These are phyloP conservation scores for Papilio protenor DNA, from an alignment of 2,888 invertebrate species.

Conservation along the genomic window DNA sequence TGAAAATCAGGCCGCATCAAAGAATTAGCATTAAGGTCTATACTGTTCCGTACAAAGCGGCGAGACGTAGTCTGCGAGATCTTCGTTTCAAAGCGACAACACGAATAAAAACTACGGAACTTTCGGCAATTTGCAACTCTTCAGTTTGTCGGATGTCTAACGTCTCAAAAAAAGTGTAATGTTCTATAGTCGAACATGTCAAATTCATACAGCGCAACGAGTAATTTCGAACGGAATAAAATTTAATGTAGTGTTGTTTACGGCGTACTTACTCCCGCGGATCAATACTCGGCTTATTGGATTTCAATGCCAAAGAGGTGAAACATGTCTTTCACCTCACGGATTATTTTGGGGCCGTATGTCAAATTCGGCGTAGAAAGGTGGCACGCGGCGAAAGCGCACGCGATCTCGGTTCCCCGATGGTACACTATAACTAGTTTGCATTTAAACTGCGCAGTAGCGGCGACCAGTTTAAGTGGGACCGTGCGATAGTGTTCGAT, in stretches of 20 bases:
- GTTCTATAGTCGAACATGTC: neutral
- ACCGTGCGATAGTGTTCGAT: constrained; percentile 51
- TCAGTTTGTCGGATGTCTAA: constrained; percentile 28
- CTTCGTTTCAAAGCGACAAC: constrained; percentile 33
- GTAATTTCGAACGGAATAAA: constrained; percentile 23
- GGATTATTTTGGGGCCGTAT: constrained; percentile 51
- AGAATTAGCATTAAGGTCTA: constrained; percentile 69
- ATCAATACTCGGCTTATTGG: constrained; percentile 47
- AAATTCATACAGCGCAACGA: constrained; percentile 3
- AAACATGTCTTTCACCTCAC: constrained; percentile 46
- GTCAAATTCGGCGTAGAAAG: constrained; percentile 56
- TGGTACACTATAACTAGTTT: constrained; percentile 56
- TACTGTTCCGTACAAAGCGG: constrained; percentile 61
- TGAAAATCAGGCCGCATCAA: constrained; percentile 77
- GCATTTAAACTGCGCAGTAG: constrained; percentile 59
- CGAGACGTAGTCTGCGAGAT: constrained; percentile 34
- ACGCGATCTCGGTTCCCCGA: constrained; percentile 53
- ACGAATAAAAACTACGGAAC: constrained; percentile 36
- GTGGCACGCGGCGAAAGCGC: constrained; percentile 58
- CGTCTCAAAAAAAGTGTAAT: constrained; percentile 6
- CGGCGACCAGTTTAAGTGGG: constrained; percentile 54
- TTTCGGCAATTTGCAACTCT: constrained; percentile 40
- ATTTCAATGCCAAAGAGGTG: constrained; percentile 50
- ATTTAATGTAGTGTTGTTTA: constrained; percentile 29
- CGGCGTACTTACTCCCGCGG: constrained; percentile 34